Percentiles rank a stretch among this genome's conserved stretches.
Conservation (phyloP, 1,140 invertebrate genomes). For the Homalodisca vitripennis region DNA sequence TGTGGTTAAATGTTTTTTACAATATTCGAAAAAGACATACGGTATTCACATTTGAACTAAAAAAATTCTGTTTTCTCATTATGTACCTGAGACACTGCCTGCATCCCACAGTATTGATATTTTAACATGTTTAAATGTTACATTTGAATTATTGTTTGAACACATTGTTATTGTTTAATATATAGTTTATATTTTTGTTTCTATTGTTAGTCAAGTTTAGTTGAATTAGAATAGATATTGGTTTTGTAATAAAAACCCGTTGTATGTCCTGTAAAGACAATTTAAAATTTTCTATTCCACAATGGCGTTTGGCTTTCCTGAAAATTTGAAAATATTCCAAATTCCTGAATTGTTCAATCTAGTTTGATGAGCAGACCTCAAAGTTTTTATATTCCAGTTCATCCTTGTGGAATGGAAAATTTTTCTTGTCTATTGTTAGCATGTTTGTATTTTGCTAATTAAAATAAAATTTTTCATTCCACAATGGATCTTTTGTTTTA, state of each 20-base stretch:
- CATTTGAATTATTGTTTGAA: neutral
- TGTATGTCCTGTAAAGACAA: slow-evolving; percentile 16
- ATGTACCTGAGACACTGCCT: neutral
- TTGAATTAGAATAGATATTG: too few relatives aligned
- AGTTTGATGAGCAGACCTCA: neutral
- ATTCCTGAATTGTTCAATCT: neutral
- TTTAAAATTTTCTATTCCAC: slow-evolving; percentile 26
- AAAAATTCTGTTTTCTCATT: neutral
- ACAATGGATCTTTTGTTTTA: too few relatives aligned
- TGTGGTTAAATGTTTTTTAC: neutral
- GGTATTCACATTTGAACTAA: neutral
- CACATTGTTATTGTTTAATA: neutral
- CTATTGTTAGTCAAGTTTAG: too few relatives aligned
- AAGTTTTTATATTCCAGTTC: neutral
- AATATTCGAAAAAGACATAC: neutral
- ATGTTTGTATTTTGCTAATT: neutral
- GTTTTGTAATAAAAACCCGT: slow-evolving; percentile 5
- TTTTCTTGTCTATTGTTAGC: slow-evolving; percentile 46
- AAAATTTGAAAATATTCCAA: neutral
- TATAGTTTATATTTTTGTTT: slow-evolving; percentile 3
- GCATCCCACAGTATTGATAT: neutral
- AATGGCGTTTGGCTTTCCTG: neutral
- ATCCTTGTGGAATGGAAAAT: slow-evolving; percentile 45
- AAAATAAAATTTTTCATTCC: slow-evolving; percentile 39
- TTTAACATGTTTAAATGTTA: neutral